phyloP scores from a whole-genome alignment of 2,113 vertebrate genomes.

The Ciconia stormi region DNA sequence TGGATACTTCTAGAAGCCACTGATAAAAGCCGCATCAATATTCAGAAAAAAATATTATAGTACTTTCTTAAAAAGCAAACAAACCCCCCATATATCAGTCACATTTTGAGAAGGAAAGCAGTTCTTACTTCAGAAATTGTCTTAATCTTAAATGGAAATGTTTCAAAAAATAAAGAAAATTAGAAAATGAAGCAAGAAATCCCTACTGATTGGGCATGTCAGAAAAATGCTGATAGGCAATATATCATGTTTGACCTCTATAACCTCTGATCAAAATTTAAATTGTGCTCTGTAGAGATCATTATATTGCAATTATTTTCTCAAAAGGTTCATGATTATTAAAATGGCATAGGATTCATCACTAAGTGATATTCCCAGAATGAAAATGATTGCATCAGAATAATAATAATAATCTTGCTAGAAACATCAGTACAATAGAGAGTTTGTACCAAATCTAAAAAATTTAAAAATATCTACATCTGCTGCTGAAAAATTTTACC shows the following conservation, averaged over 20 bases:
- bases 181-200: background rate
- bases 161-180: background rate
- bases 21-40: background rate
- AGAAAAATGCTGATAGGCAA: background rate
- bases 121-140: background rate
- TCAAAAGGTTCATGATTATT: conserved; percentile 46
- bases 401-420: background rate
- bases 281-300: conserved; percentile 43
- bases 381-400: background rate
- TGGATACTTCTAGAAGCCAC: background rate
- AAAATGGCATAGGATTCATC: conserved; percentile 28
- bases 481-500: background rate
- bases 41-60: background rate
- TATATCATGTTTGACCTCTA: conserved; percentile 16
- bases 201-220: background rate
- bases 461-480: background rate
- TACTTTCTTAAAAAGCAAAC: background rate
- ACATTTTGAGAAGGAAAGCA: background rate
- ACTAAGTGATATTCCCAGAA: conserved; percentile 24
- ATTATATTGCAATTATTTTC: conserved; percentile 56
- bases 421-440: background rate
- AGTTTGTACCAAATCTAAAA: background rate
- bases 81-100: background rate
- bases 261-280: conserved; percentile 38
- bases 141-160: background rate